Evolutionary conservation across 2,797 vertebrate genomes (phyloP).

Genomic region (Cetoscarus ocellatus): DNA sequence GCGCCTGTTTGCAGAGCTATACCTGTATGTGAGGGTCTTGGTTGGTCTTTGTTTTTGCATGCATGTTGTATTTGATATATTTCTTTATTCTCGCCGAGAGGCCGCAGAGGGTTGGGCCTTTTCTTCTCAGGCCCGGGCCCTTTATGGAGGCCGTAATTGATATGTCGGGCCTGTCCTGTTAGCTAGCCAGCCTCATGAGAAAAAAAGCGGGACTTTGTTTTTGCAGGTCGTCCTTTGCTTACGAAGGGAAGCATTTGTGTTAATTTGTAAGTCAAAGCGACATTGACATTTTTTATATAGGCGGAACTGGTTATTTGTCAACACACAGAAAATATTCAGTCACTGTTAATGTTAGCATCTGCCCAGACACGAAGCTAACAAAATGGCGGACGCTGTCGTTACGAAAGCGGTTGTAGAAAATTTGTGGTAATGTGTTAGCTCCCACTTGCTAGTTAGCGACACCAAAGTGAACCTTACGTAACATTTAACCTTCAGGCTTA

Average conservation of each 20-base stretch:
- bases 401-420: slow-evolving; percentile 54
- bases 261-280: not conserved
- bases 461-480: not conserved
- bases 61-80: slow-evolving; percentile 58
- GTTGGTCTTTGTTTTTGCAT: slow-evolving; percentile 55
- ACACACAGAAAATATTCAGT: accelerated
- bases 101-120: slow-evolving; percentile 80
- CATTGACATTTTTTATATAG: no score
- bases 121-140: slow-evolving; percentile 76
- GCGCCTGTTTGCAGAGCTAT: slow-evolving; percentile 21
- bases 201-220: not conserved
- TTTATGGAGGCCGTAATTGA: slow-evolving; percentile 72
- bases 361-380: slow-evolving; percentile 70
- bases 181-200: slow-evolving; percentile 40
- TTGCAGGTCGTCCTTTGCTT: not conserved
- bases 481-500: not conserved
- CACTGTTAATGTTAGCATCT: slow-evolving; percentile 48
- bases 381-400: slow-evolving; percentile 79
- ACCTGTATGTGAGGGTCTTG: slow-evolving; percentile 29
- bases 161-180: slow-evolving; percentile 57
- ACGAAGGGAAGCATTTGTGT: not conserved
- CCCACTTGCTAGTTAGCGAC: slow-evolving; percentile 30
- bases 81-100: slow-evolving; percentile 66
- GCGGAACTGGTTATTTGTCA: accelerated
- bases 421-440: slow-evolving; percentile 30